Percentiles rank a stretch among this genome's conserved stretches.
Conservation (phyloP, 2,113 vertebrate species). For the Oriolus oriolus region DNA sequence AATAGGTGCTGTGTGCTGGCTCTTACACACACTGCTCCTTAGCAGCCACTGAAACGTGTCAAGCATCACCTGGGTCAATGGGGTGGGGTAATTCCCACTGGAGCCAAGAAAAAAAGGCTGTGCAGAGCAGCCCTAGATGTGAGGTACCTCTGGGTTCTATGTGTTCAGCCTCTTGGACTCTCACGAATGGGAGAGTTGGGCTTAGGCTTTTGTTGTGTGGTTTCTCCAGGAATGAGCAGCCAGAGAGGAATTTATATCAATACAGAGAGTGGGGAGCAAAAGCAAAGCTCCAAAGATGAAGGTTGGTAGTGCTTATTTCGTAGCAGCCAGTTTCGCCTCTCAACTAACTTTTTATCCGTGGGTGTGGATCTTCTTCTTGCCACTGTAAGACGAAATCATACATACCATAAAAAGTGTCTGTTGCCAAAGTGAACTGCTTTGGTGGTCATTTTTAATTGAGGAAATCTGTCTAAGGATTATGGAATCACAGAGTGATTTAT, state of each 20-base stretch:
- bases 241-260: neutral
- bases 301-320: fast-evolving
- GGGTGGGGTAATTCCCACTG: neutral
- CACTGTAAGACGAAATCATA: fast-evolving
- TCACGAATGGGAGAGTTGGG: neutral
- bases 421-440: neutral
- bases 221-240: neutral
- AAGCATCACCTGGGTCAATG: neutral
- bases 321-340: neutral
- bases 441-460: neutral
- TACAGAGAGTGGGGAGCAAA: neutral
- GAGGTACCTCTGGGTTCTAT: fast-evolving
- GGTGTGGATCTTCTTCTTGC: neutral
- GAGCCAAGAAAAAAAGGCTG: neutral
- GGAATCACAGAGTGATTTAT: neutral
- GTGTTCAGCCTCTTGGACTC: neutral
- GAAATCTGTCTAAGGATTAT: neutral
- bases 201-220: neutral
- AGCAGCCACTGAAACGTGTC: neutral
- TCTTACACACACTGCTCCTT: neutral
- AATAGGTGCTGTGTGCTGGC: neutral
- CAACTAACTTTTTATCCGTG: neutral
- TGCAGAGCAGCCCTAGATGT: neutral
- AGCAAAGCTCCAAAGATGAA: too few species aligned
- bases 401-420: fast-evolving